These are phyloP conservation scores for Caerostris darwini DNA, from an alignment of 1,140 invertebrate species.

Conservation along the genomic window DNA sequence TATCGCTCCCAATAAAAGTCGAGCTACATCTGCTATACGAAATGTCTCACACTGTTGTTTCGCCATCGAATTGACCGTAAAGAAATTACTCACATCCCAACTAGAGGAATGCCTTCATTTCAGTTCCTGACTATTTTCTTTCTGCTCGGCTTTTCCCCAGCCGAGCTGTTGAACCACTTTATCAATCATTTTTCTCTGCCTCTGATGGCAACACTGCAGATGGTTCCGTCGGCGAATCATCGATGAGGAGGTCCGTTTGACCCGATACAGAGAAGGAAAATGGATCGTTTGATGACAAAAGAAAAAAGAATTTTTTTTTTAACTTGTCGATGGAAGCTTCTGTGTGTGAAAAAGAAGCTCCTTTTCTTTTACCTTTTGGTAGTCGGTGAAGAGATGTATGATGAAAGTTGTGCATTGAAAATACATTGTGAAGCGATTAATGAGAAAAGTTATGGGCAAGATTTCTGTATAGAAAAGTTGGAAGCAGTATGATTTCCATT, in stretches of 20 bases:
- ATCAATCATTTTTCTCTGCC: slow-evolving; percentile 68
- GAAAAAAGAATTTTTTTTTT: background rate
- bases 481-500: background rate
- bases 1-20: too few species aligned
- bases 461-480: background rate
- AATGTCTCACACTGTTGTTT: background rate
- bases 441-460: background rate
- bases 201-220: slow-evolving; percentile 65
- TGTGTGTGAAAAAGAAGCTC: background rate
- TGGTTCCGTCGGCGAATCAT: slow-evolving; percentile 65
- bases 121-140: background rate
- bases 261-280: slow-evolving; percentile 18
- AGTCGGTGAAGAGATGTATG: background rate
- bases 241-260: slow-evolving; percentile 58
- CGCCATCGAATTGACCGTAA: background rate
- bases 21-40: background rate
- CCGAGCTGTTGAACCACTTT: slow-evolving; percentile 52
- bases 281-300: background rate
- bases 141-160: background rate
- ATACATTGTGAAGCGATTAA: background rate
- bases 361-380: background rate
- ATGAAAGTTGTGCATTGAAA: background rate
- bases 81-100: background rate
- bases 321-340: background rate
- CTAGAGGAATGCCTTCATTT: slow-evolving; percentile 13